These are phyloP conservation scores for Argynnis bischoffii DNA, from an alignment of 2,888 invertebrate species.

Conservation along the genomic window DNA sequence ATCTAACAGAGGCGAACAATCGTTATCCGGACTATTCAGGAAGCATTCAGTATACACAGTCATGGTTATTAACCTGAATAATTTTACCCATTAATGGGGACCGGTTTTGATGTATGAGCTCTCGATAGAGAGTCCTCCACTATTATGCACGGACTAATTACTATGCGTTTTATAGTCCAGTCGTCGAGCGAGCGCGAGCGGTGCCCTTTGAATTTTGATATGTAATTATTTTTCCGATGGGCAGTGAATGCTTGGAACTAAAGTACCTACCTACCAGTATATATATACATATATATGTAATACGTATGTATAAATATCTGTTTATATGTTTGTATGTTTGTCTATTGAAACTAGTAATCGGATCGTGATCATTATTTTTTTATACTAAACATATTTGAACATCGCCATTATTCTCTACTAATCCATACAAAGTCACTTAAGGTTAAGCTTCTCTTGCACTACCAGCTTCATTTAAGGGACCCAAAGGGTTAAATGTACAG, in stretches of 20 bases:
- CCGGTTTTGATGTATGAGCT: conserved; percentile 33
- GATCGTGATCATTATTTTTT: no score
- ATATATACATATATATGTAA: no score
- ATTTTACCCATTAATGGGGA: conserved; percentile 38
- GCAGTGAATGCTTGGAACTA: conserved; percentile 24
- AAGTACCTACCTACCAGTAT: conserved; percentile 7
- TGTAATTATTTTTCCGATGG: conserved; percentile 25
- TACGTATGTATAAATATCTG: no score
- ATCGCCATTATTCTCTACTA: no score
- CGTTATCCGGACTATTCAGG: no score
- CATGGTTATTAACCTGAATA: conserved; percentile 35
- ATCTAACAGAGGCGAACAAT: no score
- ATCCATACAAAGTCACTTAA: no score
- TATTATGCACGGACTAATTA: conserved; percentile 37
- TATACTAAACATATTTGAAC: no score
- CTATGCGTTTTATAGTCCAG: conserved; percentile 28
- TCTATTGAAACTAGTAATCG: no score
- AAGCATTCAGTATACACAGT: conserved; percentile 11
- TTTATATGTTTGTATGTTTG: no score
- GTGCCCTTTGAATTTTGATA: conserved; percentile 33
- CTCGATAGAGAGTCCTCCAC: conserved; percentile 37
- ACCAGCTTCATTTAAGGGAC: no score
- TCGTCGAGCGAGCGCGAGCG: conserved; percentile 23
- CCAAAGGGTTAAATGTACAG: conserved; percentile 44
- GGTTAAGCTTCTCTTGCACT: no score